Conservation (phyloP, 1,140 invertebrate species). For the Neodiprion lecontei region DNA sequence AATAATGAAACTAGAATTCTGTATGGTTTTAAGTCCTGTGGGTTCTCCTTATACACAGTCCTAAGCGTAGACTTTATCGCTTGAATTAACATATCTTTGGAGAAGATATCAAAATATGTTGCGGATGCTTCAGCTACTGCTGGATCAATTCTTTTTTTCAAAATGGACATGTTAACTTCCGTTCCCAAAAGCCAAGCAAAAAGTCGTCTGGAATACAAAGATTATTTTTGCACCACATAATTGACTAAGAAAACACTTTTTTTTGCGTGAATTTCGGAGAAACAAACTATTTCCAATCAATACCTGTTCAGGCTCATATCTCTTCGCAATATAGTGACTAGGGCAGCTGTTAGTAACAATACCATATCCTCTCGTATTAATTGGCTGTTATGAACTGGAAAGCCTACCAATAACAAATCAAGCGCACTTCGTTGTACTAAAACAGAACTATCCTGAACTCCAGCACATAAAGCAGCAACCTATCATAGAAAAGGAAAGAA, state of each 20-base stretch:
- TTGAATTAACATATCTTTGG: conserved; percentile 72
- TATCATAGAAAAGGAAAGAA: conserved; percentile 37
- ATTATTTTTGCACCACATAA: conserved; percentile 2
- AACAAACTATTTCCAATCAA: conserved; percentile 1
- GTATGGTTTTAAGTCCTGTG: conserved; percentile 81
- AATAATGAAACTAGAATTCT: conserved; percentile 85
- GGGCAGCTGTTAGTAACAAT: conserved; percentile 78
- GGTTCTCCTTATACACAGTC: conserved; percentile 65
- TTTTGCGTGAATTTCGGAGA: neutral
- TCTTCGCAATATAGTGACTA: conserved; percentile 84
- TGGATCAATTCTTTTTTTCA: conserved; percentile 57
- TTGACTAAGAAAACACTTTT: neutral
- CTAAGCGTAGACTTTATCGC: conserved; percentile 70
- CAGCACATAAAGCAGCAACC: conserved; percentile 73
- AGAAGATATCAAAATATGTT: conserved; percentile 79
- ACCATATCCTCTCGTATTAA: conserved; percentile 78
- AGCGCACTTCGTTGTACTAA: conserved; percentile 88
- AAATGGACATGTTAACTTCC: conserved; percentile 69
- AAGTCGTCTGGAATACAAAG: conserved; percentile 67
- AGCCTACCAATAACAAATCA: conserved; percentile 84
- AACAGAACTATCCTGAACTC: conserved; percentile 82
- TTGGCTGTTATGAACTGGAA: conserved; percentile 86
- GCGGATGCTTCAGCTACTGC: conserved; percentile 48
- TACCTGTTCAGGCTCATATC: conserved; percentile 92
- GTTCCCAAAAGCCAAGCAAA: conserved; percentile 85